phyloP scores from a whole-genome alignment of 2,797 vertebrate species.

The Manis pentadactyla region DNA sequence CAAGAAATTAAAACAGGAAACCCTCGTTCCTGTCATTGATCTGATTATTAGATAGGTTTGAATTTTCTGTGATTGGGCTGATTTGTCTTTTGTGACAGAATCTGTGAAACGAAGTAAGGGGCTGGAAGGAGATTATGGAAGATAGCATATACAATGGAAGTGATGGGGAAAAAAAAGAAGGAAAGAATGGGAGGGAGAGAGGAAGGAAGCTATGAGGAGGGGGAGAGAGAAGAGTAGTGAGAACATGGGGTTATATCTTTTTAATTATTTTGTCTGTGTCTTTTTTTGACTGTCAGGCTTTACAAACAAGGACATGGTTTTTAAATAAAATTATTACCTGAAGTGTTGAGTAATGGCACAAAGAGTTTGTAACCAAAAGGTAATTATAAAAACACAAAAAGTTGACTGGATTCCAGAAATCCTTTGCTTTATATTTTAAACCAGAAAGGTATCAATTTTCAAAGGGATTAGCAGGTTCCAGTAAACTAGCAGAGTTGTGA shows the following conservation, averaged over 20 bases:
- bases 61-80: constrained; percentile 21
- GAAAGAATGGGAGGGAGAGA: neutral
- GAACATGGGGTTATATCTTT: neutral
- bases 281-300: neutral
- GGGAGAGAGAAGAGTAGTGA: neutral
- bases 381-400: neutral
- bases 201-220: neutral
- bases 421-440: neutral
- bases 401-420: neutral
- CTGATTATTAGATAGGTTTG: neutral
- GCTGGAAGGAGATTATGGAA: neutral
- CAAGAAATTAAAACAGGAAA: neutral
- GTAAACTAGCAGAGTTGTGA: neutral
- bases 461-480: neutral
- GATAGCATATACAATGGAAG: neutral
- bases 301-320: constrained; percentile 35
- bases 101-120: neutral
- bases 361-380: neutral
- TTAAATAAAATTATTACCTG: neutral
- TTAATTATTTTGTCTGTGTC: neutral
- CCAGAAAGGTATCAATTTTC: neutral
- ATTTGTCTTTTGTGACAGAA: neutral
- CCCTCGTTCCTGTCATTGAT: neutral
- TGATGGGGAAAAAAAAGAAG: neutral
- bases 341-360: constrained; percentile 25